phyloP scores from a whole-genome alignment of 2,113 vertebrate species.

The Scopus umbretta region DNA sequence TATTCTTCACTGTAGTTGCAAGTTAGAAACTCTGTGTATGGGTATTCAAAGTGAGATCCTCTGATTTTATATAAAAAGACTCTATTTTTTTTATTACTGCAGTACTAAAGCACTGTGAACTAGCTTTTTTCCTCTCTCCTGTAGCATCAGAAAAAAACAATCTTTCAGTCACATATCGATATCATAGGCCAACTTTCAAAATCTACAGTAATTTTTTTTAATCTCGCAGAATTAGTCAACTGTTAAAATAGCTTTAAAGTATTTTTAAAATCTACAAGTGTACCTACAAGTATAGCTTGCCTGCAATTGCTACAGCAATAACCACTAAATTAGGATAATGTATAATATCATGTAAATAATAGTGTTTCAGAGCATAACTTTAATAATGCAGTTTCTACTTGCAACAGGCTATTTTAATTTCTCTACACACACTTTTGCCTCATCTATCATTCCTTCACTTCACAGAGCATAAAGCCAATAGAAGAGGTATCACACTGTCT shows the following conservation, averaged over 20 bases:
- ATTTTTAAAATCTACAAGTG: not conserved
- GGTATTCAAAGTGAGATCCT: not conserved
- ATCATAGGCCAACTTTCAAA: not conserved
- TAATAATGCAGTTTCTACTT: not conserved
- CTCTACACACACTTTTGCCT: not conserved
- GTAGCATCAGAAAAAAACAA: not conserved
- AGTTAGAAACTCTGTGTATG: not conserved
- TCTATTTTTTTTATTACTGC: not conserved
- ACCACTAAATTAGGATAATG: not conserved
- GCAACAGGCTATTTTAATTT: not conserved
- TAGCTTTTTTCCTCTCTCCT: not conserved
- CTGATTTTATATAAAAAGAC: not conserved
- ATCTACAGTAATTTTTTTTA: not conserved
- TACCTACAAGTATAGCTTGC: not conserved
- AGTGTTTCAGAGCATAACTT: not conserved
- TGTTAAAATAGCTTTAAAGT: not conserved
- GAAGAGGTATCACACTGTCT: not conserved
- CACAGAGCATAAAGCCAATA: not conserved
- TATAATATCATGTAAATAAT: not conserved
- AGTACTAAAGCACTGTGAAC: not conserved
- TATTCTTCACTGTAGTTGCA: not conserved
- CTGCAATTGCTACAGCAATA: not conserved
- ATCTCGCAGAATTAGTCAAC: not conserved
- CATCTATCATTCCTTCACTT: not conserved
- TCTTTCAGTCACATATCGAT: not conserved